A percentile compares a stretch with the other conserved stretches of the same genome.
These are phyloP conservation scores for Emydocephalus ijimae DNA, from an alignment of 2,113 vertebrate genomes.

Conservation along the genomic window DNA sequence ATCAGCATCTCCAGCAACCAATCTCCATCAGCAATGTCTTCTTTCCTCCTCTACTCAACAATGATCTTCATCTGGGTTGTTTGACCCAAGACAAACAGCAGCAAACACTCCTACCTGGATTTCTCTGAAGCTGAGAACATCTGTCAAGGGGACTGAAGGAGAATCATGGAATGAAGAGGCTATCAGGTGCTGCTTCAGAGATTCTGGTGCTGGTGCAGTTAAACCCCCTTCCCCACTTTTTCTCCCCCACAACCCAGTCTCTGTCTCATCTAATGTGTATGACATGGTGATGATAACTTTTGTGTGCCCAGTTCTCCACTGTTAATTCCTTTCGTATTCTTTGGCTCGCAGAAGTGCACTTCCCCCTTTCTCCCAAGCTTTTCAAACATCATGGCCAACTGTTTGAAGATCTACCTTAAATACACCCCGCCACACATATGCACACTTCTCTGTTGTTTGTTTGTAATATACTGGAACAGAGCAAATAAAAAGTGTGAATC, in stretches of 20 bases:
- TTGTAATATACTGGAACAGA: conserved; percentile 63
- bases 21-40: neutral
- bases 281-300: neutral
- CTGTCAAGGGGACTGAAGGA: neutral
- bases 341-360: conserved; percentile 60
- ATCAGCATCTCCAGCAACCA: neutral
- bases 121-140: neutral
- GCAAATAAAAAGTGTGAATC: conserved; percentile 74
- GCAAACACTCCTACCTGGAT: neutral
- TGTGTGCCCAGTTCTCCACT: rapidly evolving
- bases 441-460: conserved; percentile 26
- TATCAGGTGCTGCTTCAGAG: neutral
- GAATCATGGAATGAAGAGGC: neutral
- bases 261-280: neutral
- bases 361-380: conserved; percentile 60
- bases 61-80: neutral
- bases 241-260: neutral
- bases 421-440: neutral
- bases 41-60: neutral
- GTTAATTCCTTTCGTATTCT: neutral
- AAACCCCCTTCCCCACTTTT: neutral
- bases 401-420: conserved; percentile 19
- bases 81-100: neutral
- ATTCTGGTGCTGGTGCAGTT: neutral
- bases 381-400: conserved; percentile 50